Percentiles rank a stretch among this genome's conserved stretches.
phyloP scores from a whole-genome alignment of 2,888 invertebrate species.

The Yponomeuta sedellus region DNA sequence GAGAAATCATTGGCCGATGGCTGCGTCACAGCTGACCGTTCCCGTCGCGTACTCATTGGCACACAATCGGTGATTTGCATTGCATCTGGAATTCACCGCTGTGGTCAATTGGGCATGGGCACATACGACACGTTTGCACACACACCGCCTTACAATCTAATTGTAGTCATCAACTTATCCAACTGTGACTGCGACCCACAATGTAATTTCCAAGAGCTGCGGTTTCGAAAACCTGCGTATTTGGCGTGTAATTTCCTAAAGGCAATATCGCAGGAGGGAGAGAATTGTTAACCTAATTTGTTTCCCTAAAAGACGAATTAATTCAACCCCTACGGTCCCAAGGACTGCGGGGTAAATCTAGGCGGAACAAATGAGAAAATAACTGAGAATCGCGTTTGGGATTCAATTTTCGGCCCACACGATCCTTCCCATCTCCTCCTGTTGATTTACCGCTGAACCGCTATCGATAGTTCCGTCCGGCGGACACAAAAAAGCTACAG shows the following conservation, averaged over 20 bases:
- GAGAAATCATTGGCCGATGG: slow-evolving; percentile 12
- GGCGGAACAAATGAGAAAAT: slow-evolving; percentile 7
- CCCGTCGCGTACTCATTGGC: slow-evolving; percentile 71
- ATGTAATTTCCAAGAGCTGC: not conserved
- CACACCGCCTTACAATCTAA: slow-evolving; percentile 30
- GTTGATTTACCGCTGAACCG: slow-evolving; percentile 25
- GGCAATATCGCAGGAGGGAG: not conserved
- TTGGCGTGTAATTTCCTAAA: not conserved
- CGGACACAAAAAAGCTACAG: slow-evolving; percentile 39
- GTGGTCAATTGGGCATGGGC: slow-evolving; percentile 18
- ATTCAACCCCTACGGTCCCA: not conserved
- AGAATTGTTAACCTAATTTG: slow-evolving; percentile 6
- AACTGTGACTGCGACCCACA: slow-evolving; percentile 25
- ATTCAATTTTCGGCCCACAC: slow-evolving; percentile 40
- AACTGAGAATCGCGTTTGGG: slow-evolving; percentile 27
- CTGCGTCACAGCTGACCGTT: slow-evolving; percentile 32
- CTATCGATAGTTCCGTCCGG: slow-evolving; percentile 27
- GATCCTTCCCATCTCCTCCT: slow-evolving; percentile 32
- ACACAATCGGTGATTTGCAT: slow-evolving; percentile 69
- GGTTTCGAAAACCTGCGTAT: not conserved
- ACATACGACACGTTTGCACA: slow-evolving; percentile 14
- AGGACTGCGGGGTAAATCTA: not conserved
- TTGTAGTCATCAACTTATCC: slow-evolving; percentile 44
- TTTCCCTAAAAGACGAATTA: not conserved
- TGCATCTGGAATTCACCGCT: slow-evolving; percentile 28